phyloP scores from a whole-genome alignment of 2,888 invertebrate genomes.

The Sesamia inferens region DNA sequence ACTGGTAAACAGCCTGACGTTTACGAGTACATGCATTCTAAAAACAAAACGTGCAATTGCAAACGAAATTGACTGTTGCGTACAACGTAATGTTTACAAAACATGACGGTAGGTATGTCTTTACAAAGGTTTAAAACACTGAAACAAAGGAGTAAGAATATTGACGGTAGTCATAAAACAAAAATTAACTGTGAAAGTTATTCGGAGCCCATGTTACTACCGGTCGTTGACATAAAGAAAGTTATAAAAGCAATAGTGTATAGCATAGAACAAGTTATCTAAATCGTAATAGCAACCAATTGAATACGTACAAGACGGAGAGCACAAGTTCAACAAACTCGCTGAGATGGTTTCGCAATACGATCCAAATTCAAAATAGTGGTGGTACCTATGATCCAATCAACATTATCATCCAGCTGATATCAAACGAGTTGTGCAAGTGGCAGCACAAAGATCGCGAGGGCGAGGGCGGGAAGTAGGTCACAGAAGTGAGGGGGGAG shows the following conservation, averaged over 20 bases:
- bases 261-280: constrained; percentile 34
- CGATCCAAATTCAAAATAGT: constrained; percentile 71
- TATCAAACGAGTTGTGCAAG: constrained; percentile 87
- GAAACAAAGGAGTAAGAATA: constrained; percentile 45
- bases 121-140: constrained; percentile 36
- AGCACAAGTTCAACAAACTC: constrained; percentile 56
- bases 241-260: constrained; percentile 33
- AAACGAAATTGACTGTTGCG: constrained; percentile 41
- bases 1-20: constrained; percentile 53
- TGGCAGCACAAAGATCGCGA: constrained; percentile 88
- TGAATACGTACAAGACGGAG: constrained; percentile 20
- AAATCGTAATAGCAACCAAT: constrained; percentile 44
- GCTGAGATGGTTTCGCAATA: constrained; percentile 68
- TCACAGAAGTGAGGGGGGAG: constrained; percentile 80
- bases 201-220: constrained; percentile 31
- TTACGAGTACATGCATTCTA: constrained; percentile 55
- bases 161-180: constrained; percentile 39
- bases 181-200: constrained; percentile 50
- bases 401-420: constrained; percentile 86
- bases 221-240: constrained; percentile 45
- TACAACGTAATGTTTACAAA: constrained; percentile 58
- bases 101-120: constrained; percentile 48
- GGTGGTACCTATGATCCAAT: constrained; percentile 72
- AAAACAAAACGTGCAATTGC: constrained; percentile 55
- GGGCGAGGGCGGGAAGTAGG: constrained; percentile 83